Evolutionary conservation across 1,140 invertebrate genomes (phyloP).

Genomic region (Drosophila sproati): DNA sequence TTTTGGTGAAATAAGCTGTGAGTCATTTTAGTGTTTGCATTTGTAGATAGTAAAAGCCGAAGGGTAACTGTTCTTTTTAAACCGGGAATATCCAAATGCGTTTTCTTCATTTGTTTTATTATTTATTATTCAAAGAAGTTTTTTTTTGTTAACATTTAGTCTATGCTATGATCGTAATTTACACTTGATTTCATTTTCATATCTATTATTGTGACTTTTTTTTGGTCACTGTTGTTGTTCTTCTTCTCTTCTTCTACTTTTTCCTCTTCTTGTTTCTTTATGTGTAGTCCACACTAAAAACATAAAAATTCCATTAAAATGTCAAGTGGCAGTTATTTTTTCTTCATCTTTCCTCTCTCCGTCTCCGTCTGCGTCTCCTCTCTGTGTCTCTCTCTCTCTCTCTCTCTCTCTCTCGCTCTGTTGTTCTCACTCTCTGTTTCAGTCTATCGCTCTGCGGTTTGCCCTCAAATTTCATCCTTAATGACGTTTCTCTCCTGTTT

Average conservation of each 20-base stretch:
- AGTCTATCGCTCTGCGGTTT: constrained; percentile 2
- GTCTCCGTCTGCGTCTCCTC: background rate
- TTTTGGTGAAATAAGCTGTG: no score
- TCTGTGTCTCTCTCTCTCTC: background rate
- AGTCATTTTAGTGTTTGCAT: no score
- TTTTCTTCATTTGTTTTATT: no score
- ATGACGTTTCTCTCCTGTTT: constrained; percentile 20
- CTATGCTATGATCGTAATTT: constrained; percentile 14
- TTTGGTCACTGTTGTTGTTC: background rate
- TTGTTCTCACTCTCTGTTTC: background rate
- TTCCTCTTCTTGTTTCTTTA: constrained; percentile 10
- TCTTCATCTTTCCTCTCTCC: constrained; percentile 2
- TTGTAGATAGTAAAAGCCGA: no score
- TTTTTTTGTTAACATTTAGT: no score
- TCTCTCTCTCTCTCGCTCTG: background rate
- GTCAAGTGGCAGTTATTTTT: constrained; percentile 60
- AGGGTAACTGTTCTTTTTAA: no score
- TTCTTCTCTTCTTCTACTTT: background rate
- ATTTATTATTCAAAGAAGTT: no score
- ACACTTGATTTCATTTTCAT: constrained; percentile 12
- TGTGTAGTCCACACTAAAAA: constrained; percentile 33
- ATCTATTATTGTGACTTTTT: constrained; percentile 4
- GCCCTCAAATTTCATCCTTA: constrained; percentile 4
- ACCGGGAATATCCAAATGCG: no score
- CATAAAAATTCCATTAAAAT: constrained; percentile 78